Base-by-base conservation (phyloP, 2,797 vertebrate genomes). In the Centroberyx gerrardi region DNA sequence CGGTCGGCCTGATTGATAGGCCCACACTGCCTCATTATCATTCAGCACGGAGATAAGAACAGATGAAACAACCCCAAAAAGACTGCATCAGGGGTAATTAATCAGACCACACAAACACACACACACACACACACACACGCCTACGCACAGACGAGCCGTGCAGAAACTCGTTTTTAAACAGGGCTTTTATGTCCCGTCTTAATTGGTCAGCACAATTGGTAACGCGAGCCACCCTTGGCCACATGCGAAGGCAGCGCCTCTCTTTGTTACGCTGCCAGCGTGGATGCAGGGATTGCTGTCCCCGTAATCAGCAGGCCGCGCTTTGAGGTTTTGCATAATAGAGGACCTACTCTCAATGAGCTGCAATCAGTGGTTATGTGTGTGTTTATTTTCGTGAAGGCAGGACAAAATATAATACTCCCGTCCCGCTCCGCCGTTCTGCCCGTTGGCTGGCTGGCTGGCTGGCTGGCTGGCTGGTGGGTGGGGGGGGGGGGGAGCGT, bases 301-400 rank as follows among this genome's bases (percentile, higher is more conserved):
- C 70, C 80, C 85, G 10, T 66, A 84, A 84, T 88, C 87, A 88
- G 76, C 72, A 68, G 64, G 59, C 76, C 46, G 8, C 22, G 81
- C 78, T 85, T 82, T 89, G 80, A 81, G 84, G 77, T 88, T 87
- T 73, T 56, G 42, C 83, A 80, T 89, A 83, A 87, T 82, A 48
- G 80, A 82, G n/a, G 74, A 76, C 18, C 76, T 54, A 64, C 68
- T 85, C 74, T 78, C 83, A 51, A 63, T 55, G 46, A 87, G 84
- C 81, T 70, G 66, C 76, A 91, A 89, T 90, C 86, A 88, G 85
- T 2, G 79, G 77, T 85, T 70, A 12, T 58, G 73, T 78, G 67
- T 60, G 40, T 81, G 86, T 91, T 92, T 88, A 84, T 84, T 90
- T 88, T 79, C 86, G 82, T 44, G 12, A 84, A 76, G 62, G 65